Base-by-base conservation (phyloP, 2,113 vertebrate genomes). In the Brachyhypopomus gauderio region DNA sequence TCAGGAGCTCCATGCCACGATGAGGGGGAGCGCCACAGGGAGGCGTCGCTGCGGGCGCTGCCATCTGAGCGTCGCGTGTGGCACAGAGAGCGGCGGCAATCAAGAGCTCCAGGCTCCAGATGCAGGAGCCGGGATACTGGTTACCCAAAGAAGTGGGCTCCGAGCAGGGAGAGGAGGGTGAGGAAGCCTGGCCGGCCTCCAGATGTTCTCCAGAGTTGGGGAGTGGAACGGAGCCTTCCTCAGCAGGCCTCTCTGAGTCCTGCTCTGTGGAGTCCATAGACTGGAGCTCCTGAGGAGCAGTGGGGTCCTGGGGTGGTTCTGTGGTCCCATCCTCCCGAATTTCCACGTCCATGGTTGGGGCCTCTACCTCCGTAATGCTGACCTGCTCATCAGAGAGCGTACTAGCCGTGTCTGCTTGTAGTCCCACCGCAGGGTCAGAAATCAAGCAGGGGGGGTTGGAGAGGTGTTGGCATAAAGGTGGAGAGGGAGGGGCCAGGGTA, bases 1-100 rank as follows among this genome's bases (percentile, higher is more conserved):
- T 97, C 86, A 99, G 94, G 85, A 99, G 94, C 82, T 95, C 95
- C 63, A 99, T 97, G 3, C 97, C 97, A 0, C 91, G 93, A 89
- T 94, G 93, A 77, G 92, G 88, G 83, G 91, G 67, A 5, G 85
- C 59, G 81, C 86, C 84, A 0, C 70, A 83, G 45, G 83, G n/a
- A 76, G 5, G 86, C 22, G 78, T 23, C 38, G 72, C 30, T 4
- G 59, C 75, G 12, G 86, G 86, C 36, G 73, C 30, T 20, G 82
- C 81, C 81, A 76, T 0, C 83, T 82, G 86, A 79, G 95, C 88
- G 95, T 94, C 91, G 93, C 96, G 85, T 91, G 94, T 89, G 93
- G 92, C 90, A 75, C 94, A 91, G 20, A 98, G 89, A 77, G 95
- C 92, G 0, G 97, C 97, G 0, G 96, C 96, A 3, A 98, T 96